Conservation (phyloP, 2,888 invertebrate genomes). For the Watsonalla cultraria region DNA sequence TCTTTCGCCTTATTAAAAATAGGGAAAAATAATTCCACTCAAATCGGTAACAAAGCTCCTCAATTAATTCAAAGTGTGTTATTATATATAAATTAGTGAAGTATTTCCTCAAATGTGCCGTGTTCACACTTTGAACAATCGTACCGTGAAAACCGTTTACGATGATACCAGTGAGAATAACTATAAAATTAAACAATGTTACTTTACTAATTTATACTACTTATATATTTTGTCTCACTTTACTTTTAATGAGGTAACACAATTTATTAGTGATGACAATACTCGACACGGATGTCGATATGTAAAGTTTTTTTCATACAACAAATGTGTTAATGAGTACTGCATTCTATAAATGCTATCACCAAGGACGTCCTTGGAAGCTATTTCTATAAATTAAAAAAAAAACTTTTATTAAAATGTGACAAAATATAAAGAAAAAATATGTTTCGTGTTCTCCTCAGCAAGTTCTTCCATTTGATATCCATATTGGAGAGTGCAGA, state of each 20-base stretch:
- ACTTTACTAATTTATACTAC: background rate
- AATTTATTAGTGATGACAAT: background rate
- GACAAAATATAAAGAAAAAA: too few relatives aligned
- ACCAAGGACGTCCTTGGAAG: too few relatives aligned
- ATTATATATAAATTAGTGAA: background rate
- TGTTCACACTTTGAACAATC: background rate
- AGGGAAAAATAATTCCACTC: too few relatives aligned
- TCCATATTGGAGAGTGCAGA: too few relatives aligned
- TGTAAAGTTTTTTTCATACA: background rate
- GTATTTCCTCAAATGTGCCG: background rate
- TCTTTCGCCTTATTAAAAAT: background rate
- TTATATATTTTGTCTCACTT: background rate
- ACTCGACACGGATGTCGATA: background rate
- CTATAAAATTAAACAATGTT: background rate
- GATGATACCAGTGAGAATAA: background rate
- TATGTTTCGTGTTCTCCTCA: too few relatives aligned
- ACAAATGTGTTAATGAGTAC: too few relatives aligned
- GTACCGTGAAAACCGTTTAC: background rate
- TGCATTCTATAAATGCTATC: too few relatives aligned
- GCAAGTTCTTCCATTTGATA: too few relatives aligned
- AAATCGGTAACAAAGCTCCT: background rate
- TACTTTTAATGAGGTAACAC: background rate
- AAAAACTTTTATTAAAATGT: too few relatives aligned
- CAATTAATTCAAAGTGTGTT: background rate
- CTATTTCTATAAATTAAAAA: too few relatives aligned